Evolutionary conservation across 2,888 invertebrate genomes (phyloP).

Genomic region (Iphiclides podalirius): DNA sequence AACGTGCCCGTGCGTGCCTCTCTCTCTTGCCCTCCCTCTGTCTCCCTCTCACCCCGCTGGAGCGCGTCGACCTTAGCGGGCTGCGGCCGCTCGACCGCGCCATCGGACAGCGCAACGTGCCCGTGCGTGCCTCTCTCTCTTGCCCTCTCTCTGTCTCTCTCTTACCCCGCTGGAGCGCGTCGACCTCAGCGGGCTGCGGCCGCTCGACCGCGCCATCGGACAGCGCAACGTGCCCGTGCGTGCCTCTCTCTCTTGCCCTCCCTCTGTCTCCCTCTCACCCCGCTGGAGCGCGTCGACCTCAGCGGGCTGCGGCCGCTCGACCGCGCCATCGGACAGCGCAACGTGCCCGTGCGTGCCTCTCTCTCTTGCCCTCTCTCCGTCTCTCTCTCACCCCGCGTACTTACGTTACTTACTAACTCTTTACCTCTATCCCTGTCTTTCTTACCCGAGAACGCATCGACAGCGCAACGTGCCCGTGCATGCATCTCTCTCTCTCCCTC

Average conservation of each 20-base stretch:
- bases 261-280: conserved; percentile 51
- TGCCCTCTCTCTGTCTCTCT: neutral
- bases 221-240: conserved; percentile 91
- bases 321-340: conserved; percentile 94
- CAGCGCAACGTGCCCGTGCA: conserved; percentile 91
- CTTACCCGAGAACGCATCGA: conserved; percentile 95
- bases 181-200: conserved; percentile 94
- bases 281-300: conserved; percentile 94
- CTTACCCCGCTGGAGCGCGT: conserved; percentile 91
- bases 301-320: conserved; percentile 96
- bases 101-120: conserved; percentile 93
- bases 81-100: conserved; percentile 96
- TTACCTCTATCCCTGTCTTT: too few relatives aligned
- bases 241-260: neutral
- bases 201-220: conserved; percentile 95
- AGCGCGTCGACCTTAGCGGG: conserved; percentile 95
- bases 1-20: conserved; percentile 84
- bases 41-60: conserved; percentile 92
- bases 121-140: conserved; percentile 49
- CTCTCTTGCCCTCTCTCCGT: neutral
- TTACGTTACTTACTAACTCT: conserved; percentile 94
- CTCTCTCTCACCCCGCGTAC: conserved; percentile 84
- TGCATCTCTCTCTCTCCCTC: neutral
- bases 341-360: conserved; percentile 84
- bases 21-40: neutral